Base-by-base conservation (phyloP, 2,797 vertebrate genomes). In the Phoeniculus purpureus region DNA sequence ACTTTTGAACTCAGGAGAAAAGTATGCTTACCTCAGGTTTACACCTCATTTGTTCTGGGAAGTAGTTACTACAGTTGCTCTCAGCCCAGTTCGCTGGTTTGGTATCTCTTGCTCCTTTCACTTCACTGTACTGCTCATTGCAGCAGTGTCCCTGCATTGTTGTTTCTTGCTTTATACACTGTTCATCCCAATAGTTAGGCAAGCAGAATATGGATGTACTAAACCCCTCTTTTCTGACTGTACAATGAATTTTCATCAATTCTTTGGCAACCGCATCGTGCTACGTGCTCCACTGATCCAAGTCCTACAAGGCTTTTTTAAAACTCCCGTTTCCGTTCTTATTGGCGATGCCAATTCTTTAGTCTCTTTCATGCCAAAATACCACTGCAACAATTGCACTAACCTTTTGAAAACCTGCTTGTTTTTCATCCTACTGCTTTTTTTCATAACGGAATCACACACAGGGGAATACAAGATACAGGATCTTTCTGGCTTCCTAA, bases 321-420 rank as follows among this genome's bases (percentile, higher is more conserved):
- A 72, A 75, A 85, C 90, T 89, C 64, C 54, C 80, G 65, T 48
- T 92, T 87, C 84, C 92, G 40, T 62, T 92, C 78, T 87, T 66
- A 65, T 51, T 66, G 90, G 68, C 88, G 87, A 31, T 31, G 48
- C 75, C 71, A 81, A 81, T 78, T 91, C 66, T 68, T 82, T 78
- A 51, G 90, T 76, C 59, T 75, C 81, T 66, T 50, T 52, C 86
- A 55, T 60, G 72, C 40, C 65, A 47, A 45, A 87, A 75, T 1
- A 13, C 43, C 45, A n/a, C 0, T 45, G 87, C 65, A 81, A 70
- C 54, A 82, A 62, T 40, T 62, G 65, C 62, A 61, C 45, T 25
- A 12, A 85, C 68, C 88, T 88, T 85, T 32, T n/a, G 40, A 72
- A 92, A 55, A 50, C 50, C 10, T 47, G 29, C 62, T 92, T 75